Evolutionary conservation across 2,113 vertebrate species (phyloP), one percentile per base, ranked within the genome.

Genomic region (Glaucidium brasilianum): DNA sequence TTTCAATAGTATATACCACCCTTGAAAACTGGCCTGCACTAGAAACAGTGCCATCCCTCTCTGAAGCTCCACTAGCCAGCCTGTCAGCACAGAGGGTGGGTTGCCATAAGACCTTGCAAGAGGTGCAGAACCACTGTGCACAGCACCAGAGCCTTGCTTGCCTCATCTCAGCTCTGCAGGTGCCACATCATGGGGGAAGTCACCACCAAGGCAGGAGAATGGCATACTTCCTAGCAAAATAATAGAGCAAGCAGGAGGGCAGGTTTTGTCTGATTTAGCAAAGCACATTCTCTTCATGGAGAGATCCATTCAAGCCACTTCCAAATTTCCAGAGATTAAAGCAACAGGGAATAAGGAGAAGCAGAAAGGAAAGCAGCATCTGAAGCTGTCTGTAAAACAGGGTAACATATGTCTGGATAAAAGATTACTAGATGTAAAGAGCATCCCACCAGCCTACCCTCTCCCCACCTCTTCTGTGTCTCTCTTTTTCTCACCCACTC

Each of bases 81-180:
- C 35, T 62, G 17, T 37, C 52, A 22, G 63, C 43, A 52, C 15
- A 34, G 34, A 17, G 16, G 16, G 2, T 39, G 15, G 11, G 26
- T 15, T 87, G 66, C 66, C 45, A 5, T 35, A 53, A 87, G 37
- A 26, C 50, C 35, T 72, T 2, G 0, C 27, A 53, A 79, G 56
- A 83, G 37, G 41, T 8, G 26, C 18, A 39, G 52, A 35, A 22
- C 5, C 6, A 1, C 3, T 16, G 18, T 1, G 4, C 15, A 7
- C n/a, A 77, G 37, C 43, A 55, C n/a, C 60, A 68, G 29, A 56
- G 39, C 43, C n/a, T 50, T 72, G 17, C 34, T 81, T 72, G 43
- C 8, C 47, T 32, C 43, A 19, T 21, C 67, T 64, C 35, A 73
- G 64, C 66, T 75, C 37, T 66, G 8, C 32, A 81, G 52, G 7